Evolutionary conservation across 2,888 invertebrate genomes (phyloP).

Genomic region (Chromoteleia sp.): DNA sequence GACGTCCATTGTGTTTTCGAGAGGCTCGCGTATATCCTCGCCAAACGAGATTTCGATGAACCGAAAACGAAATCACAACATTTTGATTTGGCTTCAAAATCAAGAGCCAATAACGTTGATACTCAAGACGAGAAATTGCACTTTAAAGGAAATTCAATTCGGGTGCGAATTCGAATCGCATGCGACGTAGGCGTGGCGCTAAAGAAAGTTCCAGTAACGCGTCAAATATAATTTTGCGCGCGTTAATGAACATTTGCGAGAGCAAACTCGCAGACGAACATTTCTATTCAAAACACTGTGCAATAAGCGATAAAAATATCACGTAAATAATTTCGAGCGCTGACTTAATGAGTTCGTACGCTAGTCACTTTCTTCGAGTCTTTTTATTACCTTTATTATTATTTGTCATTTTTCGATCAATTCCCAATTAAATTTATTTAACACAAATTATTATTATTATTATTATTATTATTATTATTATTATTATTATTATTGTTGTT

Average conservation of each 20-base stretch:
- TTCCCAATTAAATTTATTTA: background rate
- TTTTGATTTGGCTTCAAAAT: constrained; percentile 12
- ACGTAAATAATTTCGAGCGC: too few species aligned
- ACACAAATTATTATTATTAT: too few species aligned
- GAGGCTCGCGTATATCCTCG: too few species aligned
- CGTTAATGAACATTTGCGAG: background rate
- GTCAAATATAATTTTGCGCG: background rate
- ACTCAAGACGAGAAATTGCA: constrained; percentile 17
- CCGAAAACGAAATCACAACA: constrained; percentile 15
- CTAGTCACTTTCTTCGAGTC: too few species aligned
- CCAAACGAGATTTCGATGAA: background rate
- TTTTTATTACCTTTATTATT: background rate
- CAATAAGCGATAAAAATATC: background rate
- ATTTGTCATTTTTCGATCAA: background rate
- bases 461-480: too few species aligned
- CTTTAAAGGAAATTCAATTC: constrained; percentile 24
- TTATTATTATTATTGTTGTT: too few species aligned
- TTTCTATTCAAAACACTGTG: background rate
- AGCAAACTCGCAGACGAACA: background rate
- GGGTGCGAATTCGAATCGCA: background rate
- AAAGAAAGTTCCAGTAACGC: background rate
- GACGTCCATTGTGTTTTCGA: background rate
- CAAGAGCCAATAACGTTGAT: constrained; percentile 7
- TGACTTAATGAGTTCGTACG: background rate
- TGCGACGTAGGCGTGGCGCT: background rate